These are phyloP conservation scores for Cottus gobio DNA, from an alignment of 2,113 vertebrate species.

Conservation along the genomic window DNA sequence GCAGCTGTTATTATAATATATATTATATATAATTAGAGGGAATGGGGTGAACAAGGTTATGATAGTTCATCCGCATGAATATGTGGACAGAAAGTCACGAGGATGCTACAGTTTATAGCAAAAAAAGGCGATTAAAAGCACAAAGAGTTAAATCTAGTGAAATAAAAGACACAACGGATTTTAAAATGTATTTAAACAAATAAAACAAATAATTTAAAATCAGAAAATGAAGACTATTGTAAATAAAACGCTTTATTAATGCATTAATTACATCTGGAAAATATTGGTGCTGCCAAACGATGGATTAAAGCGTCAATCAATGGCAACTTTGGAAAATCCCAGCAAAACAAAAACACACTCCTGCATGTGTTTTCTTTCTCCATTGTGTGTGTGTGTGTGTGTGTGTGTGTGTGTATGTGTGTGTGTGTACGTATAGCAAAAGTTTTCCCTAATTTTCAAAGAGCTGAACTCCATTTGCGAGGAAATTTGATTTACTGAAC, in stretches of 20 bases:
- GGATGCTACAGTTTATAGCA: too few relatives aligned
- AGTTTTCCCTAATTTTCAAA: conserved; percentile 11
- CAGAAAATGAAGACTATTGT: not conserved
- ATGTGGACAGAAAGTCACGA: not conserved
- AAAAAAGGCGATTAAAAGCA: not conserved
- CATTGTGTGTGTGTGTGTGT: not conserved
- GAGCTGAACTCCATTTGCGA: conserved; percentile 13
- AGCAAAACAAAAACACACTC: not conserved
- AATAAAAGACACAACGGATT: not conserved
- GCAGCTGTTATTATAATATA: too few relatives aligned
- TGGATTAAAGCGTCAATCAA: too few relatives aligned
- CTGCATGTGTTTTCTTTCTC: not conserved
- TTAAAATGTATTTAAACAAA: not conserved
- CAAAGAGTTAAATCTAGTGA: not conserved
- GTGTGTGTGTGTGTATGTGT: not conserved
- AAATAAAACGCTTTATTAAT: not conserved
- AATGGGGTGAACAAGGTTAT: not conserved
- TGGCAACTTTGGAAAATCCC: not conserved
- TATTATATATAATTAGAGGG: too few relatives aligned
- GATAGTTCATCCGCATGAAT: not conserved
- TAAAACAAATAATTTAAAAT: not conserved
- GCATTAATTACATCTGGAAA: not conserved
- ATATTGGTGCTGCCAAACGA: not conserved
- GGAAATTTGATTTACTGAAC: conserved; percentile 44
- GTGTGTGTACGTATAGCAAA: too few relatives aligned